Evolutionary conservation across 2,113 vertebrate species (phyloP), one percentile per base, ranked within the genome.

Genomic region (Ceratotherium simum): DNA sequence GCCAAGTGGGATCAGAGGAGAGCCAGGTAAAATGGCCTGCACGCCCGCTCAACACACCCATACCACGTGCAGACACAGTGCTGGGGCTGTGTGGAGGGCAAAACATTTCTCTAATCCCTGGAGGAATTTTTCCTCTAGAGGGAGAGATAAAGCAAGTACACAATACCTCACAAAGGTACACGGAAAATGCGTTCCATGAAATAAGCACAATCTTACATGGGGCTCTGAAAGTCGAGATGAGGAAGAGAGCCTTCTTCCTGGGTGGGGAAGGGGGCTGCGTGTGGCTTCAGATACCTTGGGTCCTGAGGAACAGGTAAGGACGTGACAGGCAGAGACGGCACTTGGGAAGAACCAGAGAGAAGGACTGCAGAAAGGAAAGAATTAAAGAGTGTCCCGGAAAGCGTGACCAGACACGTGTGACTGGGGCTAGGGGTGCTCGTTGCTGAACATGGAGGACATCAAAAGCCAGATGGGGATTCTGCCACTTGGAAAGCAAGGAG

Each of bases 1-100:
- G 42, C 31, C 46, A 31, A 21, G 23, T 48, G 17, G 13, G 75
- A n/a, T 65, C 21, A 10, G 65, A 90, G 81, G 78, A 58, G 12
- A 84, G 83, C 39, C 3, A 1, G 33, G 87, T 11, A 5, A 48
- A 90, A 90, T 89, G 39, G 3, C 13, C 64, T 36, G 79, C 14
- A 2, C 10, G 1, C 31, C 29, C 1, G 10, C 12, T 33, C 20
- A 2, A 1, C 17, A 8, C 5, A 3, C 8, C 64, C 11, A 2
- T 13, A 8, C 18, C 58, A 2, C 1, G 10, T 5, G 11, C 51
- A 92, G 78, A 80, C 0, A 0, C 0, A 0, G 10, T 31, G 14
- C 46, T 36, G 25, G 20, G 54, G 39, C 60, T 31, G 1, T 9
- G 2, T 17, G 18, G 16, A 72, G 29, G 2, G 29, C 20, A 67